Percentiles rank a stretch among this genome's conserved stretches.
Conservation (phyloP, 2,888 invertebrate species). For the Drosophila formosana region DNA sequence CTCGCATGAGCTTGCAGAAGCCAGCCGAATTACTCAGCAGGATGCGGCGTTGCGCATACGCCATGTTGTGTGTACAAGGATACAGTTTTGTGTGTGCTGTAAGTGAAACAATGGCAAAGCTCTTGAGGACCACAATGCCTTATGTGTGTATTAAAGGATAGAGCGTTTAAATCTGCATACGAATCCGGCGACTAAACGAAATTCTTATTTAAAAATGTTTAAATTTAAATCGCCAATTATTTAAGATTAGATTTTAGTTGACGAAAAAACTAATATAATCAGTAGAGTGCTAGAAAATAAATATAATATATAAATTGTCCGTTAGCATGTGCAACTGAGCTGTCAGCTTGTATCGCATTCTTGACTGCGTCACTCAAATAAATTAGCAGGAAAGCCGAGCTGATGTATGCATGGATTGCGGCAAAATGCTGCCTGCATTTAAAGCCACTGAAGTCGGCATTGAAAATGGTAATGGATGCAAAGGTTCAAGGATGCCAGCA, state of each 20-base stretch:
- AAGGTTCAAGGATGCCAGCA: neutral
- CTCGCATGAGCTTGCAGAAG: slow-evolving; percentile 20
- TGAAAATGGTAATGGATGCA: neutral
- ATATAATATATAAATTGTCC: neutral
- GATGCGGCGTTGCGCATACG: slow-evolving; percentile 29
- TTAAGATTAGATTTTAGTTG: neutral
- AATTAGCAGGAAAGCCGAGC: slow-evolving; percentile 1
- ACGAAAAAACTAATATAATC: neutral
- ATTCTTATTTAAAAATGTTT: neutral
- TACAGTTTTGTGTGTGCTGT: slow-evolving; percentile 14
- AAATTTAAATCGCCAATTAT: neutral
- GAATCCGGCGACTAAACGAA: neutral
- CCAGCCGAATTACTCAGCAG: slow-evolving; percentile 17
- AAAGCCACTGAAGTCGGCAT: neutral
- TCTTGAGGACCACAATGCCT: slow-evolving; percentile 13
- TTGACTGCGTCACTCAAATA: neutral
- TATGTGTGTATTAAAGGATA: slow-evolving; percentile 24
- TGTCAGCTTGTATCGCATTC: neutral
- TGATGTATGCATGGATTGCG: neutral
- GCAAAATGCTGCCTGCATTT: neutral
- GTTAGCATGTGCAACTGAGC: slow-evolving; percentile 2
- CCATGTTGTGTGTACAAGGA: slow-evolving; percentile 16
- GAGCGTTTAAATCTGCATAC: slow-evolving; percentile 25
- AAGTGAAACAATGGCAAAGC: slow-evolving; percentile 26
- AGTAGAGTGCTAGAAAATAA: neutral